Base-by-base conservation (phyloP, 2,888 invertebrate genomes). In the Patella caerulea region DNA sequence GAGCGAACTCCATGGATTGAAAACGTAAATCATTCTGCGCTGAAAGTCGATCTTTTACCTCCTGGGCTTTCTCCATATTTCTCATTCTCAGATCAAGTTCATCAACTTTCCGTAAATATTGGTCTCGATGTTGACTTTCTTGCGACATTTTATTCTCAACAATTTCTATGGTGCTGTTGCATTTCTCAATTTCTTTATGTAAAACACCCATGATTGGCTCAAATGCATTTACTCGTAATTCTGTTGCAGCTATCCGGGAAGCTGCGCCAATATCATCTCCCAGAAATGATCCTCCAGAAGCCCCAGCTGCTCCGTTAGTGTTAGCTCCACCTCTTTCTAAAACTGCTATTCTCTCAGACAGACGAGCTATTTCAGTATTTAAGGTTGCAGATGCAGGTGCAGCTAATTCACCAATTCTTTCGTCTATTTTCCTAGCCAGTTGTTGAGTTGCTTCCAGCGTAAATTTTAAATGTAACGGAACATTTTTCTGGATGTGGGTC, bases 181-280 rank as follows among this genome's bases (percentile, higher is more conserved):
- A 84, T 53, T 86, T 83, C 65, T 88, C 86, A 55, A 88, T 84
- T 75, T 89, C 88, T 12, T 85, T 79, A 56, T 89, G 88, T 14
- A 89, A 81, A 19, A 88, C 86, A 5, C 83, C 84, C 11, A 85
- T 83, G 55, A 88, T 86, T 14, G 87, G 86, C 72, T 88, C 86
- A 52, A 83, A 84, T 3, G 84, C 79, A 19, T 81, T 83, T 24
- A 86, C 82, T 73, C 86, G 87, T 14, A 77, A 73, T 69, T 82
- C 80, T 71, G 75, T 75, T 12, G 52, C 69, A 3, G 53, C 70
- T 29, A 78, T 24, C 7, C 45, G 45, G 14, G 45, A 45, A 9
- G n/a, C 34, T 7, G 69, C 14, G 12, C 75, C 53, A n/a, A 55
- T 52, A 19, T 72, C 76, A 56, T 53, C 65, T 56, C 34, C 19